Base-by-base conservation (phyloP, 2,888 invertebrate species). In the Drosophila aldrichi region DNA sequence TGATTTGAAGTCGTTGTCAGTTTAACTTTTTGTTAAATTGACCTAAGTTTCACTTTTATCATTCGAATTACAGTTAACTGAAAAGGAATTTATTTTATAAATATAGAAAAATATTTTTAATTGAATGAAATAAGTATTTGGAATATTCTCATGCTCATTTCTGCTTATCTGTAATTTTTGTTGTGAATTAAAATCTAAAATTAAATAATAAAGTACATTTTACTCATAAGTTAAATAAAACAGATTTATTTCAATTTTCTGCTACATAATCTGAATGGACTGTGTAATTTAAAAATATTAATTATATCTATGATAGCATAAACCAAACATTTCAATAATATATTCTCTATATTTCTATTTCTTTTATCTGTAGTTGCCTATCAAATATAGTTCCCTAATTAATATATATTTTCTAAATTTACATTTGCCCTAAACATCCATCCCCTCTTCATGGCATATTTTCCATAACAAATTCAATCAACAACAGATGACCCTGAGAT, bases 401-500 rank as follows among this genome's bases (percentile, higher is more conserved):
- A n/a, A n/a, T n/a, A n/a, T n/a, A n/a, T n/a, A n/a, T 6, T 25
- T 20, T 12, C 14, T 2, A 43, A 12, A 43, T 20, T 6, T 10
- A n/a, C 9, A 25, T 48, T n/a, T 29, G 6, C 18, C n/a, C 12
- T 1, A 12, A 32, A 18, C 5, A 20, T 34, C 7, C 29, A 29
- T 29, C 8, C 29, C 29, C 8, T 29, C 29, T 2, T 8, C 18
- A 18, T 29, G 2, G 10, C 12, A 49, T 18, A 32, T 32, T 12
- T 32, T 38, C 9, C 16, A 22, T 22, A 22, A 10, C 22, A 22
- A 20, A 8, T 16, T 0, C 54, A 54, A 40, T 25, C 12, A 25
- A n/a, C 12, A 25, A 1, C 18, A 14, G 4, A 2, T 46, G 67
- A 40, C 44, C 67, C 32, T 54, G 54, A 38, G 12, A 22, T 18